Base-by-base conservation (phyloP, 2,888 invertebrate genomes). In the Mesopsocus fuscifrons region DNA sequence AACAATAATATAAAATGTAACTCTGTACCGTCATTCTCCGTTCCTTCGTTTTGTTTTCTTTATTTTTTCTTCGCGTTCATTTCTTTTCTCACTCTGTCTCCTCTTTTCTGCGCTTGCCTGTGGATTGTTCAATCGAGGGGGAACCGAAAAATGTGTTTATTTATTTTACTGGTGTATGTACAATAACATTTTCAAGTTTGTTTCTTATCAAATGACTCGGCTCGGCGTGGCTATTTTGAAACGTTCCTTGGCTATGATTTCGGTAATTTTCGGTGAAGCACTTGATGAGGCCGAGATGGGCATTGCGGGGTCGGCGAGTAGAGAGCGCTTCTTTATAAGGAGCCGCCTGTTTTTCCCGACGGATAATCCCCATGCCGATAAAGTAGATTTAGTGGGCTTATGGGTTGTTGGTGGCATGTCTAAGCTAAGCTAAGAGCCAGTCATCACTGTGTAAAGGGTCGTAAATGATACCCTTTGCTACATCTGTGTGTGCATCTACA, bases 1-100 rank as follows among this genome's bases (percentile, higher is more conserved):
- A 38, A 38, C 38, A 38, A 38, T 38, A 38, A 18, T 38, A 38
- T 38, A 38, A 38, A 38, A 38, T 38, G 38, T 38, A 38, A 13
- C 38, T 38, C 38, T 20, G 38, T 18, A 38, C 21, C 38, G 6
- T 38, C 38, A 38, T 38, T 21, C 21, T 20, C 21, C 38, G 20
- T 38, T 18, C 38, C 38, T 18, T 38, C 20, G 38, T 20, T 38
- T 38, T 38, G 38, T 38, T 38, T 38, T 38, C 38, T 38, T 38
- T 38, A 20, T 38, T 21, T 38, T 38, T 21, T 21, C 20, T 38
- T 20, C n/a, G n/a, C n/a, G n/a, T 38, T 34, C 18, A 18, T 38
- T 38, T 20, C 21, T 38, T 13, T 38, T 38, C 26, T 26, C 8
- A 11, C 26, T 26, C 26, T 26, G 26, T 9, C 26, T 26, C 26